Conservation (phyloP, 2,113 vertebrate genomes). For the Ochotona curzoniae region DNA sequence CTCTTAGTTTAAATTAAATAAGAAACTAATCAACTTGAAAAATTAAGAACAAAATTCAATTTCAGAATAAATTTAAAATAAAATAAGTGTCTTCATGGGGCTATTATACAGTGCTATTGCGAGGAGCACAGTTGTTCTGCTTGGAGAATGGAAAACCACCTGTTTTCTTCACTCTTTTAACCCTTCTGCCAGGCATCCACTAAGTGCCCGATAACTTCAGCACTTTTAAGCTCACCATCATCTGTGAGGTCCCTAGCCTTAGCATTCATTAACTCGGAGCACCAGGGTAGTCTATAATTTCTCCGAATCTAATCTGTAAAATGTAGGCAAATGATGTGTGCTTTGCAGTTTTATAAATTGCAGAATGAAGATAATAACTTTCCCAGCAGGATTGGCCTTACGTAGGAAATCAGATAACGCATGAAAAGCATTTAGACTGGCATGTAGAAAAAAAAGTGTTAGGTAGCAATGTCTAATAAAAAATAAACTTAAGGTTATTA, state of each 20-base stretch:
- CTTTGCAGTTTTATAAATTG: background rate
- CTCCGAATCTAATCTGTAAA: background rate
- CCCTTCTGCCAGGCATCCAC: background rate
- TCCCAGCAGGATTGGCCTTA: background rate
- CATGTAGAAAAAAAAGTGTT: background rate
- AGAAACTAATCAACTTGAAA: background rate
- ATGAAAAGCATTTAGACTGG: background rate
- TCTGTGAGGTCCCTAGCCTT: background rate
- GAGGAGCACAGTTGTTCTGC: background rate
- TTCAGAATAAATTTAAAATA: background rate
- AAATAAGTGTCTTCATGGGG: background rate
- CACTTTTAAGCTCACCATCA: background rate
- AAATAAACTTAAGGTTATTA: background rate
- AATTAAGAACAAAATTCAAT: slow-evolving; percentile 2
- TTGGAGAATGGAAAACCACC: background rate
- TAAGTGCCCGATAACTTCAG: background rate
- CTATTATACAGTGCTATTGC: background rate
- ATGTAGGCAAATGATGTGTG: background rate
- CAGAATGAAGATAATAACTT: background rate
- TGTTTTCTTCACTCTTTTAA: background rate
- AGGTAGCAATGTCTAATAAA: background rate
- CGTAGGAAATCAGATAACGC: background rate
- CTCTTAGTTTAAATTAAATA: background rate
- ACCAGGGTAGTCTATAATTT: background rate
- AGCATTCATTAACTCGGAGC: background rate